Conservation (phyloP, 30 jellyfish, hydroid and myxozoan species). For the Aurelia sp. region DNA sequence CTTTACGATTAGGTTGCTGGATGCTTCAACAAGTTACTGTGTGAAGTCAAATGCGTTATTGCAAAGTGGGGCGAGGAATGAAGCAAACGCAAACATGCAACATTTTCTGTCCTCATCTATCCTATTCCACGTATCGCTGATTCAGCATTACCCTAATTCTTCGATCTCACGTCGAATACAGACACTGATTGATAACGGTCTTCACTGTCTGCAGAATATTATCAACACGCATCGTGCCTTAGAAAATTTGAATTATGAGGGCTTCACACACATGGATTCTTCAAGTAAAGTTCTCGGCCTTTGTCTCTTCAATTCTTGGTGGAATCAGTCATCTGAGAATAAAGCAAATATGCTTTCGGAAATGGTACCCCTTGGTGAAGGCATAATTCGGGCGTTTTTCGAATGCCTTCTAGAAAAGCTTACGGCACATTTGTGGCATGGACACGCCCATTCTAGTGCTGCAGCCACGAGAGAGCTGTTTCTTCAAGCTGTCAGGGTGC, state of each 20-base stretch:
- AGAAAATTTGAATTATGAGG: not conserved
- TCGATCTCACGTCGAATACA: not conserved
- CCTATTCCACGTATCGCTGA: constrained; percentile 14
- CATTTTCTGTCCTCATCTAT: constrained; percentile 19
- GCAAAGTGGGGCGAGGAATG: not conserved
- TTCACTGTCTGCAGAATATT: not conserved
- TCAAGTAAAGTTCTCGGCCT: not conserved
- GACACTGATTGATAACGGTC: not conserved
- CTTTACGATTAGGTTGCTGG: constrained; percentile 13
- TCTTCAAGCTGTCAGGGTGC: constrained; percentile 2
- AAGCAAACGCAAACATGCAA: not conserved
- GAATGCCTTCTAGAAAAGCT: constrained; percentile 7
- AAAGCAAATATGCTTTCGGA: not conserved
- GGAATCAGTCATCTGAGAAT: not conserved
- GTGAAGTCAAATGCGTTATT: not conserved
- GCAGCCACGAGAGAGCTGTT: not conserved
- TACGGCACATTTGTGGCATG: not conserved
- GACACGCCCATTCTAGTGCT: not conserved
- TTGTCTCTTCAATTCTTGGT: not conserved
- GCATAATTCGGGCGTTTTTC: not conserved
- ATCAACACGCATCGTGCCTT: not conserved
- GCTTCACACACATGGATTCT: not conserved
- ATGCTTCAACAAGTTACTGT: constrained; percentile 21
- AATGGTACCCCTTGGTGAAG: not conserved
- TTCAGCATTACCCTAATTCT: not conserved